These are phyloP conservation scores for Choristoneura rosaceana DNA, from an alignment of 2,888 invertebrate species.

Conservation along the genomic window DNA sequence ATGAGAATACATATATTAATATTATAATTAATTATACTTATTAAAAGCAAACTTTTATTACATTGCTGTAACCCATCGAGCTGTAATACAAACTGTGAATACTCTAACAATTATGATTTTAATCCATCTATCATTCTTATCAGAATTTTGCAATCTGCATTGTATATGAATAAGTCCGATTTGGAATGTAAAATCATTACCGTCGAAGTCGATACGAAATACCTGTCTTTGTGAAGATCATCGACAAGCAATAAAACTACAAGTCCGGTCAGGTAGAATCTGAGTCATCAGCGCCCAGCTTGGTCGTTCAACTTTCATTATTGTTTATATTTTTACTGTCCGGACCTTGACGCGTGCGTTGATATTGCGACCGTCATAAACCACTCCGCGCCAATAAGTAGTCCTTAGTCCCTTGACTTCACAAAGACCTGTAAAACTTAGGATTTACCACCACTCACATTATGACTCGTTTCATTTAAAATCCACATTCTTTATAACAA, in stretches of 20 bases:
- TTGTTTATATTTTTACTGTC: constrained; percentile 75
- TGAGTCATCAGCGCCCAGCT: constrained; percentile 69
- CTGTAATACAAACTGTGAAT: neutral
- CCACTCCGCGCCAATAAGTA: constrained; percentile 32
- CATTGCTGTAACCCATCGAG: neutral
- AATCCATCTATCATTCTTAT: constrained; percentile 27
- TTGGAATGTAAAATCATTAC: constrained; percentile 44
- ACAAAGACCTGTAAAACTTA: constrained; percentile 22
- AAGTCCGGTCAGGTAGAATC: constrained; percentile 73
- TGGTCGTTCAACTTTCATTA: constrained; percentile 82
- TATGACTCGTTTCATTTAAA: constrained; percentile 7
- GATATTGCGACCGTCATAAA: constrained; percentile 48
- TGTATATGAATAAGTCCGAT: constrained; percentile 43
- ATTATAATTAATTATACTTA: no score
- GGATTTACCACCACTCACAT: constrained; percentile 11
- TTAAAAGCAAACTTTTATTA: no score
- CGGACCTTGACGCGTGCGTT: constrained; percentile 64
- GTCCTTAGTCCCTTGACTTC: neutral
- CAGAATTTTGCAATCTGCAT: constrained; percentile 29
- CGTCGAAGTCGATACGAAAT: constrained; percentile 59
- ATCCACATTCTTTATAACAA: constrained; percentile 11
- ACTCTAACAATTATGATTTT: neutral
- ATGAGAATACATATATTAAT: no score
- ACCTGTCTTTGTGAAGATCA: constrained; percentile 64
- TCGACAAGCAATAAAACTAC: constrained; percentile 55